These are phyloP conservation scores for Clupea harengus DNA, from an alignment of 2,113 vertebrate species.

Conservation along the genomic window DNA sequence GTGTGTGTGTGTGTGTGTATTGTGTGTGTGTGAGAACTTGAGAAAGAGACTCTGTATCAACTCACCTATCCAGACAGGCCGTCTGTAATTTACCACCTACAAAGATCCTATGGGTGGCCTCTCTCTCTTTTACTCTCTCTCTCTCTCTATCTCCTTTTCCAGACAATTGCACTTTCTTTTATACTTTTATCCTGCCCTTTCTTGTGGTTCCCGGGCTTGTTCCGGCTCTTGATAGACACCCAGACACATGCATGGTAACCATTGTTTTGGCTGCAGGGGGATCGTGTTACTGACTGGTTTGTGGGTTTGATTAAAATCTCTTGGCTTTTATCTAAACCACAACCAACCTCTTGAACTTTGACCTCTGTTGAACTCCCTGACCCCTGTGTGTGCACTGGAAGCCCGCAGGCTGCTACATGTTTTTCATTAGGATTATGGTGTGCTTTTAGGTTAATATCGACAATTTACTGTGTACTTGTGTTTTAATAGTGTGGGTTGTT, in stretches of 20 bases:
- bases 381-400: not conserved
- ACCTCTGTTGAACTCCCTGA: not conserved
- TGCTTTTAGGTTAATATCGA: not conserved
- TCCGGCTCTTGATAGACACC: conserved; percentile 32
- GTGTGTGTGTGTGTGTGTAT: not conserved
- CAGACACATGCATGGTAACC: conserved; percentile 33
- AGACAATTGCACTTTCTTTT: conserved; percentile 41
- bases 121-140: conserved; percentile 37
- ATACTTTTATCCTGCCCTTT: conserved; percentile 40
- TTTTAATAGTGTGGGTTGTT: not conserved
- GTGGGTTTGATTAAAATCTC: not conserved
- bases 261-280: conserved; percentile 42
- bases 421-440: not conserved
- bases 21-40: no score
- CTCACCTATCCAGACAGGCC: conserved; percentile 52
- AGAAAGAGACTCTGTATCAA: not conserved
- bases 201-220: conserved; percentile 29
- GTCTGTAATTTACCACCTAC: conserved; percentile 65
- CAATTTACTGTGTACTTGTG: not conserved
- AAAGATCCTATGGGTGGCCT: conserved; percentile 60
- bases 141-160: conserved; percentile 48
- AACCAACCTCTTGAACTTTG: not conserved
- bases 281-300: conserved; percentile 19
- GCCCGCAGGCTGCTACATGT: not conserved
- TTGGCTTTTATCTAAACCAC: not conserved